phyloP scores from a whole-genome alignment of 2,113 vertebrate species.

The Lagopus muta region DNA sequence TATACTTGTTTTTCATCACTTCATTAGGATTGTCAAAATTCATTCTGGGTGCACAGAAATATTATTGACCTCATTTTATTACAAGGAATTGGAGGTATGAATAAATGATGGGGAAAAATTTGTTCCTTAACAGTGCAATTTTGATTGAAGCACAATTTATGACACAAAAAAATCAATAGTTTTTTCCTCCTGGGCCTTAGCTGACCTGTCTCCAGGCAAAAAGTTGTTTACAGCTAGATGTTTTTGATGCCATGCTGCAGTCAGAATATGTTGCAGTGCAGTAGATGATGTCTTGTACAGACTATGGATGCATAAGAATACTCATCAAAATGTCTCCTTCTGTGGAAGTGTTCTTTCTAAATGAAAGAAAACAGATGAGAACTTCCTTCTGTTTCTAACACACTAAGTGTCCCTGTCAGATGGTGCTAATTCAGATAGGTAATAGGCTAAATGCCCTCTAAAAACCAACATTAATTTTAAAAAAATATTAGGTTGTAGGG shows the following conservation, averaged over 20 bases:
- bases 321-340: neutral
- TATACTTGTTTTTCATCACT: neutral
- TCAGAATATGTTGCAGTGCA: neutral
- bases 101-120: neutral
- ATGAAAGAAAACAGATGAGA: neutral
- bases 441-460: neutral
- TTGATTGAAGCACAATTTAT: neutral
- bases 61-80: neutral
- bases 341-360: neutral
- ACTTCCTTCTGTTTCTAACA: neutral
- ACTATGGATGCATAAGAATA: neutral
- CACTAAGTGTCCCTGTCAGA: neutral
- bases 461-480: neutral
- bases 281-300: neutral
- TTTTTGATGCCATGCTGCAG: neutral
- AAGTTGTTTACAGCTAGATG: neutral
- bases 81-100: neutral
- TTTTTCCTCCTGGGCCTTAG: neutral
- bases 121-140: neutral
- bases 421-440: accelerated
- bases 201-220: neutral
- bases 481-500: neutral
- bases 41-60: neutral
- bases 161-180: neutral
- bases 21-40: neutral